phyloP scores from a whole-genome alignment of 53 echinoderm and acorn worm genomes.

The Luidia sarsii region DNA sequence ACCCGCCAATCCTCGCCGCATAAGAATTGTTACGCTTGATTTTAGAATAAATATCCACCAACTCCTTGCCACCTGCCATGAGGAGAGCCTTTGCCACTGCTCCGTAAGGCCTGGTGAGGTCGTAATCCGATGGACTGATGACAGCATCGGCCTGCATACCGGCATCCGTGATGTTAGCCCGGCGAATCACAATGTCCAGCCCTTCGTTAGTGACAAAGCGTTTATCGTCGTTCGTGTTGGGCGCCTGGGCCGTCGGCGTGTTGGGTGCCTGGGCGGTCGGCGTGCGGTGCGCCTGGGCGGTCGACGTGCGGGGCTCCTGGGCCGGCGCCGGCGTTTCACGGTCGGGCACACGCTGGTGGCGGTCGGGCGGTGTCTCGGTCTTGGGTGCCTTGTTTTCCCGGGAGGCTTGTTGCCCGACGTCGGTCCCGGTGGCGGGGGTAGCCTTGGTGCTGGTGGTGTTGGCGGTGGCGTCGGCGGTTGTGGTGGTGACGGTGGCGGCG shows the following conservation, averaged over 20 bases:
- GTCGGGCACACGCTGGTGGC: too few species aligned
- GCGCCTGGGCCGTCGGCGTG: too few species aligned
- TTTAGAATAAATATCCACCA: background rate
- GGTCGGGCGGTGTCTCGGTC: too few species aligned
- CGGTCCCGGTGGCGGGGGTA: background rate
- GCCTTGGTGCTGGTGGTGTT: background rate
- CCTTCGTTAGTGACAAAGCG: constrained; percentile 43
- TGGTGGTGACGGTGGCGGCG: background rate
- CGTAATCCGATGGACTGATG: constrained; percentile 38
- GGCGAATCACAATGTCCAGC: constrained; percentile 7
- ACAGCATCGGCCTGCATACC: constrained; percentile 27
- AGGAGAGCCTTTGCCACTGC: constrained; percentile 55
- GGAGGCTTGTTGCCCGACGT: too few species aligned
- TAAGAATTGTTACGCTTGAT: background rate
- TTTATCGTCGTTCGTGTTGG: too few species aligned
- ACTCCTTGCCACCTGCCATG: constrained; percentile 25
- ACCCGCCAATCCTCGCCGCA: background rate
- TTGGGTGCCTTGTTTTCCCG: too few species aligned
- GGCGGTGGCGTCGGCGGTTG: too few species aligned
- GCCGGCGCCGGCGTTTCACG: too few species aligned
- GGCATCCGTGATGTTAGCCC: constrained; percentile 57
- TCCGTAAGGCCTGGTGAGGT: background rate
- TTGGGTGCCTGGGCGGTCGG: background rate
- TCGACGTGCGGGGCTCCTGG: too few species aligned
- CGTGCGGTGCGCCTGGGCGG: background rate